These are phyloP conservation scores for Lycocerus yunnanus DNA, from an alignment of 2,888 invertebrate genomes.

Conservation along the genomic window DNA sequence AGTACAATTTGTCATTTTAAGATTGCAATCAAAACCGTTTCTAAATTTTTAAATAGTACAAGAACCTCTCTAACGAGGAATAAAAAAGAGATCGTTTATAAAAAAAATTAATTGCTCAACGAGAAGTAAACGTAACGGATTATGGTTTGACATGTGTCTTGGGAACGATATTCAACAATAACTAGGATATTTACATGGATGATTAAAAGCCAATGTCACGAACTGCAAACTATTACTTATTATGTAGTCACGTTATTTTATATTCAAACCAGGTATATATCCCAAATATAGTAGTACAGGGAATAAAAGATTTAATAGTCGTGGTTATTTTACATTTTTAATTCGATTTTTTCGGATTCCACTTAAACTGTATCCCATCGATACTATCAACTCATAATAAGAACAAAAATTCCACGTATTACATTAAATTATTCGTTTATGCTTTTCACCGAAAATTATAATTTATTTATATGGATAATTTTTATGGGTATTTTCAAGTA, in stretches of 20 bases:
- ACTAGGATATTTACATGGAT: not conserved
- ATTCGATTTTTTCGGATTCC: not conserved
- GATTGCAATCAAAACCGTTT: not conserved
- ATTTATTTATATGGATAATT: not conserved
- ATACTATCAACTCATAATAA: not conserved
- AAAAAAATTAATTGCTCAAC: not conserved
- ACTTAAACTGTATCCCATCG: not conserved
- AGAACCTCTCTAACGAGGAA: not conserved
- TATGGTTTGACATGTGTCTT: not conserved
- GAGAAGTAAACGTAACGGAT: not conserved
- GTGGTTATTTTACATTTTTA: not conserved
- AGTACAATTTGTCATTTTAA: not conserved
- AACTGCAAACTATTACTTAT: not conserved
- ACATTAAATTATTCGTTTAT: not conserved
- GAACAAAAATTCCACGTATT: not conserved
- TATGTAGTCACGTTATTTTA: not conserved
- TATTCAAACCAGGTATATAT: not conserved
- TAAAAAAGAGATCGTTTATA: not conserved
- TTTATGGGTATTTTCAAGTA: no score
- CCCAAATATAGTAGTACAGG: not conserved
- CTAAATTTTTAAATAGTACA: not conserved
- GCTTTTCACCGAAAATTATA: not conserved
- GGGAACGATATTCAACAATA: not conserved
- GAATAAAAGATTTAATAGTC: not conserved
- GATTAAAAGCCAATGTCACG: not conserved